phyloP scores from a whole-genome alignment of 2,797 vertebrate species.

The Nyctibius grandis region DNA sequence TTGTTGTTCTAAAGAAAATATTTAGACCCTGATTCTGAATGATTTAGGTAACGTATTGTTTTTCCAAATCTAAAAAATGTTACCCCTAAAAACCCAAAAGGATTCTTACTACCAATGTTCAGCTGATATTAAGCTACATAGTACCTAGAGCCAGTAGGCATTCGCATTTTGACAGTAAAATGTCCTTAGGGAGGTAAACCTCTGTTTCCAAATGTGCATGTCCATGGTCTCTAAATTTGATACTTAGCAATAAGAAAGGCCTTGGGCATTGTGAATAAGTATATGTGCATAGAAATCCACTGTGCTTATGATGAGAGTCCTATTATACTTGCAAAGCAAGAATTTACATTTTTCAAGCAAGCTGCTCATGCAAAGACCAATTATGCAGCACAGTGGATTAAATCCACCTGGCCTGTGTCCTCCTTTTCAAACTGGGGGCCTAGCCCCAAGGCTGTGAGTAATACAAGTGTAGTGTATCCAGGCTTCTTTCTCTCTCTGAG shows the following conservation, averaged over 20 bases:
- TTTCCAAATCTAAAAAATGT: background rate
- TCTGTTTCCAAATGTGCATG: conserved; percentile 1
- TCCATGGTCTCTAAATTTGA: background rate
- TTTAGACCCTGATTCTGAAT: background rate
- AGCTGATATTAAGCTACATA: background rate
- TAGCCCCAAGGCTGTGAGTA: background rate
- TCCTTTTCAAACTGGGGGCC: background rate
- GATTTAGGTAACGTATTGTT: background rate
- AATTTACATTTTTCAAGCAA: conserved; percentile 8
- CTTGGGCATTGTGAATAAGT: background rate
- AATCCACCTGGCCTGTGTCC: background rate
- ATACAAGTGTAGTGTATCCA: background rate
- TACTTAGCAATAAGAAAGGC: background rate
- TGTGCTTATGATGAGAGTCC: background rate
- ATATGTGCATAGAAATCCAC: background rate
- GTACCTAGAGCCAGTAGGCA: background rate
- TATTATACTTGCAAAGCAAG: background rate
- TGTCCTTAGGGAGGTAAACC: background rate
- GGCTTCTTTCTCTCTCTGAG: background rate
- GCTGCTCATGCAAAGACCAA: background rate
- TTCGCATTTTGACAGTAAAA: conserved; percentile 29
- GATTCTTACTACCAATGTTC: background rate
- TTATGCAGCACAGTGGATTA: background rate
- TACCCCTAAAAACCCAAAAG: background rate
- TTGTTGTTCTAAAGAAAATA: background rate